Percentiles rank a stretch among this genome's conserved stretches.
Conservation (phyloP, 1,140 invertebrate genomes). For the Drosophila takahashii region DNA sequence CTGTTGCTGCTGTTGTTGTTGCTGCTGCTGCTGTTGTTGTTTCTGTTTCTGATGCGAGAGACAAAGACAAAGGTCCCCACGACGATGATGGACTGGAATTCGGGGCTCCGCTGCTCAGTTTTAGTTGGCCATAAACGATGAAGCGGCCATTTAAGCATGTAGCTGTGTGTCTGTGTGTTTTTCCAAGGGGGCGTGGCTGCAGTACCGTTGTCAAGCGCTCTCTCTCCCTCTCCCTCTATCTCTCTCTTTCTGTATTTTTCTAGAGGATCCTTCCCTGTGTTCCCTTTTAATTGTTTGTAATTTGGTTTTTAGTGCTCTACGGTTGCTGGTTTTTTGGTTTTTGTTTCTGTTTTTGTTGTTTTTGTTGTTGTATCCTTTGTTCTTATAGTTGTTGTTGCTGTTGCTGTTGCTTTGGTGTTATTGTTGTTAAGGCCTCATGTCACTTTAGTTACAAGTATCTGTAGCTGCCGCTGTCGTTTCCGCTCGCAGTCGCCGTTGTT, state of each 20-base stretch:
- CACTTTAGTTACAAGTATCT: constrained; percentile 77
- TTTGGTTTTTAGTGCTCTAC: constrained; percentile 74
- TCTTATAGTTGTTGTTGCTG: constrained; percentile 20
- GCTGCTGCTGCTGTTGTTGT: constrained; percentile 23
- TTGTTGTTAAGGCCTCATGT: constrained; percentile 79
- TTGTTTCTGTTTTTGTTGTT: constrained; percentile 11
- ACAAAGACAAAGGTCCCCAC: constrained; percentile 32
- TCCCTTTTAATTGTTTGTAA: constrained; percentile 76
- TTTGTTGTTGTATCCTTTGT: constrained; percentile 17
- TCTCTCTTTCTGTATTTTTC: not conserved
- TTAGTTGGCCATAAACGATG: constrained; percentile 72
- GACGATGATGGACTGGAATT: constrained; percentile 25
- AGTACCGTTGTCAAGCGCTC: constrained; percentile 29
- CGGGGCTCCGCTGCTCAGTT: constrained; percentile 57
- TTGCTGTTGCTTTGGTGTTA: constrained; percentile 33
- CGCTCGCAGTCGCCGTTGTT: constrained; percentile 20
- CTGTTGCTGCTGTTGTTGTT: constrained; percentile 3
- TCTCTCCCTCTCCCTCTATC: not conserved
- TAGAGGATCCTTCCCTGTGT: constrained; percentile 47
- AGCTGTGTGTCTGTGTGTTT: constrained; percentile 19
- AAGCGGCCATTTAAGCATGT: constrained; percentile 29
- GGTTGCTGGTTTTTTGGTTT: constrained; percentile 15
- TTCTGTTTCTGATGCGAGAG: constrained; percentile 31
- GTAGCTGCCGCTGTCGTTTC: constrained; percentile 15
- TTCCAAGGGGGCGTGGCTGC: constrained; percentile 14